Percentiles rank a stretch among this genome's conserved stretches.
Conservation (phyloP, 2,888 invertebrate genomes). For the Pollenia labialis region DNA sequence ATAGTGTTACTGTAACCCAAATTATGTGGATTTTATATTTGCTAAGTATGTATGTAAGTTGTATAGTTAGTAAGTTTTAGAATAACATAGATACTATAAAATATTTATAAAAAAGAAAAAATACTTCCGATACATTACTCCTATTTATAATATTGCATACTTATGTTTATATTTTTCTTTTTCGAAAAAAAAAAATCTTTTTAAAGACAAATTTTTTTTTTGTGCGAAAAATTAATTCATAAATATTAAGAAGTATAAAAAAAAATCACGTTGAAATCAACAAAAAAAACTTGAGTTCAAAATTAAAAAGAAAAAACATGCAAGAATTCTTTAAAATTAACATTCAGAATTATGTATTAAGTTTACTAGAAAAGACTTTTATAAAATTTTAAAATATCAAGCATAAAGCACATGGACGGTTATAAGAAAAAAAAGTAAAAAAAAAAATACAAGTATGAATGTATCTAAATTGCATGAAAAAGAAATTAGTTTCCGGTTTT, state of each 20-base stretch:
- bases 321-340: no score
- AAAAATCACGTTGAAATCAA: no score
- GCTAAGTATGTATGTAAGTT: not conserved
- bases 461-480: no score
- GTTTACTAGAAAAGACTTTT: no score
- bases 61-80: not conserved
- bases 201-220: not conserved
- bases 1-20: slow-evolving; percentile 32
- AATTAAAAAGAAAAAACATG: not conserved
- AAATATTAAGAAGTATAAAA: no score
- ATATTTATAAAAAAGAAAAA: not conserved
- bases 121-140: not conserved
- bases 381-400: no score
- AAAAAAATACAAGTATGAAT: no score
- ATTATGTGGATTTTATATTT: slow-evolving; percentile 15
- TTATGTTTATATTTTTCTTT: not conserved
- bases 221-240: not conserved
- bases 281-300: no score
- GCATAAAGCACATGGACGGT: no score
- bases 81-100: not conserved
- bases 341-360: no score
- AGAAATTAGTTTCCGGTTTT: no score
- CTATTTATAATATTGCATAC: not conserved
- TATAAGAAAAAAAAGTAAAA: no score
- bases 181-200: not conserved